Base-by-base conservation (phyloP, 1,140 invertebrate species). In the Pissodes strobi region DNA sequence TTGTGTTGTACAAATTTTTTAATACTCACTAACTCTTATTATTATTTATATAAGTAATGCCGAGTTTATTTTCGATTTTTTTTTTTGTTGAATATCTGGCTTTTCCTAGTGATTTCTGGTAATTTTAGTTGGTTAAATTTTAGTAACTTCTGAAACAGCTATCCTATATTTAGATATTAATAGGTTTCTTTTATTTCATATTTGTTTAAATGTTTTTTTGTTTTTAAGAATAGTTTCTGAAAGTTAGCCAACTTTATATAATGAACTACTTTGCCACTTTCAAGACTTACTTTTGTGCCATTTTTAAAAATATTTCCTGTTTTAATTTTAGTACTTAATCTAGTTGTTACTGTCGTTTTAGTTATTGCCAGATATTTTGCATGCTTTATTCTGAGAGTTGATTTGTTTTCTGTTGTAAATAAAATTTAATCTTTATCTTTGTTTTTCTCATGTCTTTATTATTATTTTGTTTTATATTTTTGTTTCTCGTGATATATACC, bases 81-180 rank as follows among this genome's bases (percentile, higher is more conserved):
- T 43, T 43, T 46, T 64, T 38, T 56, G 34, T 48, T 37, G 21
- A 56, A 63, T 63, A 63, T 55, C 51, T 63, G 60, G 60, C 51
- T 41, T 15, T n/a, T n/a, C n/a, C n/a, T n/a, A n/a, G n/a, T n/a
- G n/a, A n/a, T n/a, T n/a, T n/a, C n/a, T n/a, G n/a, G n/a, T n/a
- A n/a, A n/a, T n/a, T n/a, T n/a, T n/a, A n/a, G n/a, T n/a, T n/a
- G n/a, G n/a, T n/a, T n/a, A n/a, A n/a, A n/a, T n/a, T n/a, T n/a
- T n/a, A n/a, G n/a, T n/a, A n/a, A n/a, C n/a, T n/a, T n/a, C n/a
- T n/a, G n/a, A n/a, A n/a, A n/a, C n/a, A n/a, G n/a, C n/a, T n/a
- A n/a, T n/a, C n/a, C n/a, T n/a, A n/a, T n/a, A n/a, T n/a, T n/a
- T n/a, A n/a, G n/a, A n/a, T n/a, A n/a, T n/a, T n/a, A n/a, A n/a